Conservation (phyloP, 2,797 vertebrate genomes). For the Pangasius larnaudii region DNA sequence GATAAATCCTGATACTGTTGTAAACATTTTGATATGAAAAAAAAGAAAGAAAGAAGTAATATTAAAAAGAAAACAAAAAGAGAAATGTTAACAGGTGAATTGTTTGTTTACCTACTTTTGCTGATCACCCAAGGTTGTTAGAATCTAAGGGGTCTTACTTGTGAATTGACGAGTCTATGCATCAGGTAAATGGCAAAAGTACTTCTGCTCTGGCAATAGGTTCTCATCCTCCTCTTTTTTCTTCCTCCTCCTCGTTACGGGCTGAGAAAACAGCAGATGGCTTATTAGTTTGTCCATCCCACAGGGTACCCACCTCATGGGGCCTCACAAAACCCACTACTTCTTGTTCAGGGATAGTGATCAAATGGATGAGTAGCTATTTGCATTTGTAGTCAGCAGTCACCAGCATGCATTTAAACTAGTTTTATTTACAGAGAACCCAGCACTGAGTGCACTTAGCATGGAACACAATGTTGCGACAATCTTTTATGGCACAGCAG, state of each 20-base stretch:
- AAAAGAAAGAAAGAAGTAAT: background rate
- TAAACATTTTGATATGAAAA: background rate
- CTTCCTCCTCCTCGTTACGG: background rate
- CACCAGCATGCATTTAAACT: background rate
- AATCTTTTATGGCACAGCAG: constrained; percentile 27
- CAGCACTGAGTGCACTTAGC: constrained; percentile 10
- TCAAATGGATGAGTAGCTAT: constrained; percentile 29
- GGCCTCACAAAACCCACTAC: constrained; percentile 3
- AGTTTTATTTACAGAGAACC: constrained; percentile 12
- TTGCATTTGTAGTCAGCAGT: constrained; percentile 5
- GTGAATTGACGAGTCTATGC: background rate
- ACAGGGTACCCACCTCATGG: constrained; percentile 16
- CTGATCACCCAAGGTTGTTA: background rate
- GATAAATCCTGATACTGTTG: background rate
- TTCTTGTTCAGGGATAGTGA: constrained; percentile 15
- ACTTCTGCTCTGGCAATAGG: background rate
- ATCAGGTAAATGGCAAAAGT: background rate
- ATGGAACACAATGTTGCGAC: constrained; percentile 18
- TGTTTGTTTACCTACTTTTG: background rate
- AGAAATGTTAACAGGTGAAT: background rate
- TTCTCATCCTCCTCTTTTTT: constrained; percentile 7
- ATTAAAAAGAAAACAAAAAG: background rate
- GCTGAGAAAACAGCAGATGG: constrained; percentile 54
- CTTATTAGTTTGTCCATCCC: constrained; percentile 17
- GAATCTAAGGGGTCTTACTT: background rate